Base-by-base conservation (phyloP, 2,888 invertebrate species). In the Operophtera brumata region DNA sequence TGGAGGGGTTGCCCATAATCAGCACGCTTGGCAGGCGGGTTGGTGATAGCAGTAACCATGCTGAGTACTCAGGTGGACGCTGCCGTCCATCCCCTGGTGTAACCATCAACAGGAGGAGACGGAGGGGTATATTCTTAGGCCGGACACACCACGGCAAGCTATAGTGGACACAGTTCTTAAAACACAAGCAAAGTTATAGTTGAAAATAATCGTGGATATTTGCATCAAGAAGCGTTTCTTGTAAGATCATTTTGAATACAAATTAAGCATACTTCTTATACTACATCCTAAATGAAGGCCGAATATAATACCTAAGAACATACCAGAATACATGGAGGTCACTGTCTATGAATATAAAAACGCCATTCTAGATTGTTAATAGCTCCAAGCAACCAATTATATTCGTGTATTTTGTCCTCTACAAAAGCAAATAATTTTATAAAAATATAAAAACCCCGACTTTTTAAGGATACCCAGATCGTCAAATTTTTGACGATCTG, bases 301-400 rank as follows among this genome's bases (percentile, higher is more conserved):
- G 36, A 51, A 51, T 34, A 34, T 11, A 44, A 11, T 20, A 14
- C 28, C 11, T 39, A 39, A 42, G 28, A 42, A 47, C 35, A 20
- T 36, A 35, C 41, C 36, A 35, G 35, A 41, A 41, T 6, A 35
- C 10, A 1, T 41, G 12, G 36, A 52, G 46, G 46, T 46, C 51
- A 41, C 28, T 46, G 40, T 44, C 20, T 46, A 47, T 46, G 34
- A 52, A 42, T 47, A 42, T 46, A 44, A 39, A 39, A 45, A 36
- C 40, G 13, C n/a, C 46, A 28, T 35, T 46, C 20, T 35, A 39
- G 26, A 26, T 41, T 42, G 32, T 41, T 47, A 14, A 26, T 30
- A 43, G 26, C 20, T 51, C 40, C 25, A 25, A 45, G 13, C 39
- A 6, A 9, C 40, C 34, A 40, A 41, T 32, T 14, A 25, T 36